Evolutionary conservation across 2,113 vertebrate genomes (phyloP).

Genomic region (Engystomops pustulosus): DNA sequence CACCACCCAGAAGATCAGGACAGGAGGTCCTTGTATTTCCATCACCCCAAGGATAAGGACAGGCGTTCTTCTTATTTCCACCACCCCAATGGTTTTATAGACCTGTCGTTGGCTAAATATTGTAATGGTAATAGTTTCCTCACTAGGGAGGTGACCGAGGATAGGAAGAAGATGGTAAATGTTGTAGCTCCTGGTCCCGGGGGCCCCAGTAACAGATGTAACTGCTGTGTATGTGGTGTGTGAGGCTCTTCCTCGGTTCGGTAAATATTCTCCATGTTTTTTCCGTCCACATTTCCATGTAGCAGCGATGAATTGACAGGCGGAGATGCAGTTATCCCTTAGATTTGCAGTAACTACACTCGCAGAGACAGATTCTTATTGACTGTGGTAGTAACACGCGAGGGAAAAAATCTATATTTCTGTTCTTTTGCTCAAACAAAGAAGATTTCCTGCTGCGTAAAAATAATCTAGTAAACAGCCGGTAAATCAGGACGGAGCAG

Average conservation of each 20-base stretch:
- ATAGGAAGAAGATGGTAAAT: not conserved
- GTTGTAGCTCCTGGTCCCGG: not conserved
- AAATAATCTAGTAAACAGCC: constrained; percentile 34
- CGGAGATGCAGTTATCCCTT: not conserved
- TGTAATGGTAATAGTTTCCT: no score
- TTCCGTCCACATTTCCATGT: not conserved
- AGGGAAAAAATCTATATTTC: constrained; percentile 52
- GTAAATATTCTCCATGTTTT: not conserved
- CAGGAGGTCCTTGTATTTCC: no score
- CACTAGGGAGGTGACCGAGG: no score
- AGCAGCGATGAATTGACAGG: not conserved
- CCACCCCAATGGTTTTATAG: no score
- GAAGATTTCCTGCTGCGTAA: constrained; percentile 49
- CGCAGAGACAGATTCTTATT: constrained; percentile 26
- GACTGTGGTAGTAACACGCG: constrained; percentile 7
- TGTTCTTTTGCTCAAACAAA: constrained; percentile 53
- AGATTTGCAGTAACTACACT: constrained; percentile 38
- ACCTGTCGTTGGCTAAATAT: no score
- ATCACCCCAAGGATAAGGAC: no score
- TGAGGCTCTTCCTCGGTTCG: not conserved
- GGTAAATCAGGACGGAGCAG: constrained; percentile 33
- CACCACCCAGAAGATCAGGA: no score
- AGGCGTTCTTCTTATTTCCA: no score
- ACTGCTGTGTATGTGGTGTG: not conserved
- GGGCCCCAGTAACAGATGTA: not conserved